Evolutionary conservation across 2,113 vertebrate genomes (phyloP).

Genomic region (Spilogale gracilis): DNA sequence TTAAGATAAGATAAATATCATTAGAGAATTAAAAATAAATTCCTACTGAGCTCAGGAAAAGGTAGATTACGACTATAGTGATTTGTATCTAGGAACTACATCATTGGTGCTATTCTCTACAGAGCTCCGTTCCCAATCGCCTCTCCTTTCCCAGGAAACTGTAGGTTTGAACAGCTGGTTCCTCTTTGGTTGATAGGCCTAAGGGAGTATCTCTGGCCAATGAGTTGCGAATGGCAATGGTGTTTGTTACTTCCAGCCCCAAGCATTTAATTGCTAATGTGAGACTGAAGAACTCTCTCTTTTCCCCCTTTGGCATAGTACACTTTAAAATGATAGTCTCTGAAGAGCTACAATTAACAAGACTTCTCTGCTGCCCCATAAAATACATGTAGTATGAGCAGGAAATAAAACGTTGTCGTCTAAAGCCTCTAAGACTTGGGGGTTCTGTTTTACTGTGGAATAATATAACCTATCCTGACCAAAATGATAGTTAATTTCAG

Average conservation of each 20-base stretch:
- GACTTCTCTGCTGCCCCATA: not conserved
- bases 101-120: not conserved
- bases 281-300: not conserved
- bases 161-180: not conserved
- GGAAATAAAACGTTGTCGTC: not conserved
- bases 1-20: constrained; percentile 19
- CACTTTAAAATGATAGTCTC: constrained; percentile 13
- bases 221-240: not conserved
- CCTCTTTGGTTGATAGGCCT: not conserved
- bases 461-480: not conserved
- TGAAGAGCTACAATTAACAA: constrained; percentile 24
- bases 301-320: not conserved
- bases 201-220: not conserved
- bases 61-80: not conserved
- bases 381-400: not conserved
- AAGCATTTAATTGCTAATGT: not conserved
- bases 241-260: not conserved
- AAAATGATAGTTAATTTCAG: not conserved
- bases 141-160: not conserved
- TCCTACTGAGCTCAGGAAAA: not conserved
- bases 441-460: not conserved
- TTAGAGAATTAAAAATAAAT: not conserved
- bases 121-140: not conserved
- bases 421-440: not conserved
- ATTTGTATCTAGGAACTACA: not conserved